Evolutionary conservation across 1,140 invertebrate genomes (phyloP), one percentile per base, ranked within the genome.

Genomic region (Diorhabda sublineata): DNA sequence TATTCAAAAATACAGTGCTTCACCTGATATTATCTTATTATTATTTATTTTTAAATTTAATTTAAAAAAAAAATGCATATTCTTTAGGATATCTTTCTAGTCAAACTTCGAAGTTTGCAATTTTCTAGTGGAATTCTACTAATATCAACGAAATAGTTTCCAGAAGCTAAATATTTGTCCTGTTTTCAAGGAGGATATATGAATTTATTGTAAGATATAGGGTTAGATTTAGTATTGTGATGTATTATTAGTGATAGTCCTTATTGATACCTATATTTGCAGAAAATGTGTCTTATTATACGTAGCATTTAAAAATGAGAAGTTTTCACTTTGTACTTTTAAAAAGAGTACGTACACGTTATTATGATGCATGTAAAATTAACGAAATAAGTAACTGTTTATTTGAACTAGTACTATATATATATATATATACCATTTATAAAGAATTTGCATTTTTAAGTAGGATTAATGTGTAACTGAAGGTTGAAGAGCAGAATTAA

Each of bases 321-420:
- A 67, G 60, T 66, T 69, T 74, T 73, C 69, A 73, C 71, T 72
- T 52, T 74, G 69, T 75, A 74, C 72, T 71, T 41, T 67, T 68
- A 67, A 67, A 60, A 69, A 64, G 63, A 71, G 69, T 75, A 74
- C 73, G 11, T 11, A 71, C 72, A 71, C 68, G 70, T 71, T 75
- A 73, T 75, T 79, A 76, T 79, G 77, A 79, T 79, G 77, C 77
- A 78, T 79, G 77, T 77, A 78, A 73, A 73, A 58, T 71, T 71
- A 69, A 52, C 47, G 44, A 71, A 75, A 67, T 68, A 70, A 72
- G 73, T 73, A 77, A 68, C 69, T 74, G 68, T 77, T 70, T 63
- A 71, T 67, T 71, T 64, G 66, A 73, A 62, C 67, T 73, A 71
- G 66, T 70, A 64, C 61, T 61, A 69, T 61, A 43, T 66, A 61